Conservation (phyloP, 2,888 invertebrate genomes). For the Luffia ferchaultella region DNA sequence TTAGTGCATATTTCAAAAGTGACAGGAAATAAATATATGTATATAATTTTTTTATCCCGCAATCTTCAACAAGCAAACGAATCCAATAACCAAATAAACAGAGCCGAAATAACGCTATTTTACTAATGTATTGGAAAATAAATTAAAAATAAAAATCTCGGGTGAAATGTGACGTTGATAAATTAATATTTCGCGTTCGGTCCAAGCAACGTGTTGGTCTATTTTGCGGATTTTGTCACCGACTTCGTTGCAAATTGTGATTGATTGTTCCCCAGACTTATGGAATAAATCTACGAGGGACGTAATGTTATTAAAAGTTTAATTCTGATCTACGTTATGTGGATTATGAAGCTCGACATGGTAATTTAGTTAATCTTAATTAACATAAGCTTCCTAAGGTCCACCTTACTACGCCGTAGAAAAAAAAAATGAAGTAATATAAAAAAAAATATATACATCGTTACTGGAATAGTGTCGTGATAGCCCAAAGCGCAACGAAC, state of each 20-base stretch:
- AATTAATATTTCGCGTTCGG: slow-evolving; percentile 6
- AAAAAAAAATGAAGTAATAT: too few relatives aligned
- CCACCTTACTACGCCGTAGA: too few relatives aligned
- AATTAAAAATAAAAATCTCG: background rate
- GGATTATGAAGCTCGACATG: background rate
- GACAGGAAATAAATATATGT: too few relatives aligned
- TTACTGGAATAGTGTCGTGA: too few relatives aligned
- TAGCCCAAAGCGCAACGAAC: too few relatives aligned
- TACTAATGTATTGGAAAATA: too few relatives aligned
- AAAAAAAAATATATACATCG: too few relatives aligned
- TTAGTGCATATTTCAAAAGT: too few relatives aligned
- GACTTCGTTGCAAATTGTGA: background rate
- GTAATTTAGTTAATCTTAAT: background rate
- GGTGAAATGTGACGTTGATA: slow-evolving; percentile 3
- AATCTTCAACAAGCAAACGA: too few relatives aligned
- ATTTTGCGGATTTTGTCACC: background rate
- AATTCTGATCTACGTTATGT: background rate
- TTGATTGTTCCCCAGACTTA: background rate
- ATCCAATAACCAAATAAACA: too few relatives aligned
- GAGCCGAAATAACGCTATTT: too few relatives aligned
- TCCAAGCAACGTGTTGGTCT: background rate
- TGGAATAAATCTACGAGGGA: background rate
- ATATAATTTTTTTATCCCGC: too few relatives aligned
- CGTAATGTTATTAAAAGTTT: background rate
- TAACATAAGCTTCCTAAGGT: background rate